phyloP scores from a whole-genome alignment of 2,113 vertebrate species.

The Lepisosteus oculatus region DNA sequence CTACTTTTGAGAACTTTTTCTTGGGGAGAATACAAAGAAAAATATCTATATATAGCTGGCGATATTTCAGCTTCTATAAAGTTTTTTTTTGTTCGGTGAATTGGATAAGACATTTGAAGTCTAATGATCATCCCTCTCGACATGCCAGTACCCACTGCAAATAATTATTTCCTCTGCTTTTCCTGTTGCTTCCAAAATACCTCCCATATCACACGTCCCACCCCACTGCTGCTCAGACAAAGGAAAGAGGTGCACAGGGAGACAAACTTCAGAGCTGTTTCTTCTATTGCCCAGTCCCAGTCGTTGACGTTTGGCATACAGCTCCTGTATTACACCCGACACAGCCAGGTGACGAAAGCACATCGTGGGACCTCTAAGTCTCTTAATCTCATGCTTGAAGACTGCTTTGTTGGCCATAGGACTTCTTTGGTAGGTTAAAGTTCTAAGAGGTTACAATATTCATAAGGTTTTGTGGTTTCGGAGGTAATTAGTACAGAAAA shows the following conservation, averaged over 20 bases:
- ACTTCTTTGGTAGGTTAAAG: no score
- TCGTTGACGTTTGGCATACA: conserved; percentile 18
- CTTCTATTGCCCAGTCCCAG: neutral
- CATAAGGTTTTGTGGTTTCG: no score
- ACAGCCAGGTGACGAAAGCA: conserved; percentile 28
- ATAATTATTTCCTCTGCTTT: conserved; percentile 28
- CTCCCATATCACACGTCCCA: neutral
- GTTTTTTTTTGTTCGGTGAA: neutral
- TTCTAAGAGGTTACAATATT: no score
- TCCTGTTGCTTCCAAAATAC: conserved; percentile 20
- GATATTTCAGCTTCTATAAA: neutral
- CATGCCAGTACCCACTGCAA: conserved; percentile 14
- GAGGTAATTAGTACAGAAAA: no score
- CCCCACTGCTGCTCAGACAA: neutral
- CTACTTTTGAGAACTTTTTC: neutral
- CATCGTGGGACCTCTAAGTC: conserved; percentile 11
- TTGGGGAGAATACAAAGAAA: no score
- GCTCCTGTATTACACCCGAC: conserved; percentile 22
- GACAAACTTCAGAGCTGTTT: neutral
- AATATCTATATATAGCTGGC: neutral
- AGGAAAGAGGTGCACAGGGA: neutral
- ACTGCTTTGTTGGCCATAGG: no score
- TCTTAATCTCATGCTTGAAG: no score
- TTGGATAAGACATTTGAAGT: conserved; percentile 25
- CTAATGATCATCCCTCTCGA: conserved; percentile 22